Evolutionary conservation across 2,888 invertebrate species (phyloP).

Genomic region (Lepeophtheirus nordmannii): DNA sequence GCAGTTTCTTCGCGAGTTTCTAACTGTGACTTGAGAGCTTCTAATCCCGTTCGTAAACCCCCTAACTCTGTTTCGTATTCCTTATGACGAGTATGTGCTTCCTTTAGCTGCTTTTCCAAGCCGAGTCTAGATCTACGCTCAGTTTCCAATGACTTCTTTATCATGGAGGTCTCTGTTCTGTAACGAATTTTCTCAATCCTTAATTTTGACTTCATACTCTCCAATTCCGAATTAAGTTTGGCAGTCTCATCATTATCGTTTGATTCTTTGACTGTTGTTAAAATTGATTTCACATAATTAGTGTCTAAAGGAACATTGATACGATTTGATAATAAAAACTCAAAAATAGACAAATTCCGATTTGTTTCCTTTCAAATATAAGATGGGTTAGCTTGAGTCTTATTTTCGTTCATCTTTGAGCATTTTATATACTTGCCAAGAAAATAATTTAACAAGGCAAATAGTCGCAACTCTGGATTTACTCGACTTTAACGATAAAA

Average conservation of each 20-base stretch:
- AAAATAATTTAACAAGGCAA: too few species aligned
- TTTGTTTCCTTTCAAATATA: not conserved
- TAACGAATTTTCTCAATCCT: not conserved
- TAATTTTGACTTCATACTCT: not conserved
- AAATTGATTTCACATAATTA: not conserved
- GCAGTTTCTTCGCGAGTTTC: not conserved
- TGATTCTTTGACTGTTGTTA: not conserved
- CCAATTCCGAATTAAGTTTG: not conserved
- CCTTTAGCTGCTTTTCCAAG: not conserved
- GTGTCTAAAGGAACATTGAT: not conserved
- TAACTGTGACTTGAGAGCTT: not conserved
- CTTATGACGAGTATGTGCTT: not conserved
- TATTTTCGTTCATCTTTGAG: too few species aligned
- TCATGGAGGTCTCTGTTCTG: not conserved
- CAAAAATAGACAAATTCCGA: slow-evolving; percentile 6
- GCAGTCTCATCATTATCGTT: not conserved
- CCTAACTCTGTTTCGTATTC: not conserved
- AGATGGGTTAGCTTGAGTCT: too few species aligned
- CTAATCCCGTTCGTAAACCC: not conserved
- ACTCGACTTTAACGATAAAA: too few species aligned
- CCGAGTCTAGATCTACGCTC: not conserved
- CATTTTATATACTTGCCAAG: too few species aligned
- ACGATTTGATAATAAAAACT: not conserved
- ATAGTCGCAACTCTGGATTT: too few species aligned
- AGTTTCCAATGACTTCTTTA: not conserved